These are phyloP conservation scores for Eumerus sabulonum DNA, from an alignment of 2,888 invertebrate genomes.

Conservation along the genomic window DNA sequence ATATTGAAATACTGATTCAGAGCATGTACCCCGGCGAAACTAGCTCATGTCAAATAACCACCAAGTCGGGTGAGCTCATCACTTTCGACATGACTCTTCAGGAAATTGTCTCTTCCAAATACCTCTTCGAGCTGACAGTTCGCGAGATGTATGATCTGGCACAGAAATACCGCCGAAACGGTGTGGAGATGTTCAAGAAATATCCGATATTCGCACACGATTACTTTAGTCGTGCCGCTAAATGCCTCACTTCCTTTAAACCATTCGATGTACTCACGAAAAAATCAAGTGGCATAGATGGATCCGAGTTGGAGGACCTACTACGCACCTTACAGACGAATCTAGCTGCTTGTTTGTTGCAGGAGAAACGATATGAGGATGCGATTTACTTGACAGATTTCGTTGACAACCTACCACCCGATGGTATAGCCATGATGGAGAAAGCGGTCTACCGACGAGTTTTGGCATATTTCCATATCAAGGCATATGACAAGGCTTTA, in stretches of 20 bases:
- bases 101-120: conserved; percentile 76
- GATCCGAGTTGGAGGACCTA: conserved; percentile 81
- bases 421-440: conserved; percentile 74
- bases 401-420: conserved; percentile 74
- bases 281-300: conserved; percentile 72
- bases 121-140: conserved; percentile 78
- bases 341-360: conserved; percentile 89
- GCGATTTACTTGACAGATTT: conserved; percentile 83
- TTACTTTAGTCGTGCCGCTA: conserved; percentile 86
- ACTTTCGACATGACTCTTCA: conserved; percentile 77
- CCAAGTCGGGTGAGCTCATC: conserved; percentile 72
- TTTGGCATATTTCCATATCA: conserved; percentile 80
- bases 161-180: conserved; percentile 79
- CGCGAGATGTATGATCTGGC: conserved; percentile 78
- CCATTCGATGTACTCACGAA: conserved; percentile 80
- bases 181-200: conserved; percentile 83
- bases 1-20: conserved; percentile 79
- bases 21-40: conserved; percentile 80
- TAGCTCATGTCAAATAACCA: conserved; percentile 78
- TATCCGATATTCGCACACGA: conserved; percentile 85
- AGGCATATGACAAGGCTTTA: conserved; percentile 84
- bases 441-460: conserved; percentile 81
- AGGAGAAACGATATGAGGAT: conserved; percentile 83
- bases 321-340: conserved; percentile 88
- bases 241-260: conserved; percentile 84